These are phyloP conservation scores for Apostichopus japonicus DNA, from an alignment of 35 echinoderm and acorn worm genomes.

Conservation along the genomic window DNA sequence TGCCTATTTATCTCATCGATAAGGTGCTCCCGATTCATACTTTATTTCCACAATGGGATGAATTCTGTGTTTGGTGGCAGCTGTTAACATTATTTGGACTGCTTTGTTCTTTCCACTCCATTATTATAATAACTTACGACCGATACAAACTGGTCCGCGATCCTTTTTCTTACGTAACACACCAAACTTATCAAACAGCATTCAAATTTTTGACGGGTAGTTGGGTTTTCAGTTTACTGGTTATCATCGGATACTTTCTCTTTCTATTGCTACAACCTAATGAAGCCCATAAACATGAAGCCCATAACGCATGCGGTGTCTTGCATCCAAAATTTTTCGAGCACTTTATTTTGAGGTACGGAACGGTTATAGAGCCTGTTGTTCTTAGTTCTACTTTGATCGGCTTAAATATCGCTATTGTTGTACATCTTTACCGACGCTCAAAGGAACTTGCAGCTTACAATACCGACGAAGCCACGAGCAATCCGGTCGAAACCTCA, in stretches of 20 bases:
- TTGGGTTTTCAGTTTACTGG: background rate
- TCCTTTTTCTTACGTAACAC: background rate
- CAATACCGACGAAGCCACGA: background rate
- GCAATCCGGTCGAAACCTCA: background rate
- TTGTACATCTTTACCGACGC: constrained; percentile 2
- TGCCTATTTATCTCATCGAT: constrained; percentile 22
- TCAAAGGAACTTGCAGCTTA: constrained; percentile 28
- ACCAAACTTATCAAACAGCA: background rate
- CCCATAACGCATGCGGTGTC: constrained; percentile 21
- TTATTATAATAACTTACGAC: constrained; percentile 34
- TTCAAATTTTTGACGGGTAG: background rate
- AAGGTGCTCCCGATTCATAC: constrained; percentile 2
- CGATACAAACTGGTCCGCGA: constrained; percentile 12
- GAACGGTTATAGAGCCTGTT: constrained; percentile 19
- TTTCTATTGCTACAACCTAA: background rate
- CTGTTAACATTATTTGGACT: constrained; percentile 10
- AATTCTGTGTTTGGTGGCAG: constrained; percentile 34
- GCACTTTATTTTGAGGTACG: constrained; percentile 26
- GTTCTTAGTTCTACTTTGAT: background rate
- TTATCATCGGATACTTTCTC: background rate
- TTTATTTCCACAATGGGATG: background rate
- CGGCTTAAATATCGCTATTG: constrained; percentile 14
- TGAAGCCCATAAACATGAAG: background rate
- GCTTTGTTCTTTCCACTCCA: constrained; percentile 27
- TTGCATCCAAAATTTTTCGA: background rate